Evolutionary conservation across 2,797 vertebrate genomes (phyloP).

Genomic region (Muraenolepis orangiensis): DNA sequence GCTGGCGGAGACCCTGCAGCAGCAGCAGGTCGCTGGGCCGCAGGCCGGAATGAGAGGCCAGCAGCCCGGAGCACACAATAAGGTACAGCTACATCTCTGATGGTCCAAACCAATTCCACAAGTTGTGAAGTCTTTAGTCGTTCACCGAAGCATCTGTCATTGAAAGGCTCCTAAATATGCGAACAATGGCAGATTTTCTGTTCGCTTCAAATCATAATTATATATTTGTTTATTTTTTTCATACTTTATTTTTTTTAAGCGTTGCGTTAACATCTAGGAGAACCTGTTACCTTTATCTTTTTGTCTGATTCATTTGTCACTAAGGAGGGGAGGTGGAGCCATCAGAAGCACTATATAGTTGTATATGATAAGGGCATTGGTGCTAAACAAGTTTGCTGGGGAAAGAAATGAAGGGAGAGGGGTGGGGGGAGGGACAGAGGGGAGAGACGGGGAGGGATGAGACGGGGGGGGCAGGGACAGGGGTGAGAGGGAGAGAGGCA

Average conservation of each 20-base stretch:
- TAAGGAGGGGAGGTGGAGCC: constrained; percentile 11
- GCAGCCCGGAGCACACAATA: constrained; percentile 84
- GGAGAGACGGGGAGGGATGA: not conserved
- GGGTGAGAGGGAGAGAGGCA: not conserved
- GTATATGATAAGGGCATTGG: constrained; percentile 1
- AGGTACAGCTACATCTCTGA: constrained; percentile 63
- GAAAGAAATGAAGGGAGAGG: not conserved
- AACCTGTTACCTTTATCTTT: not conserved
- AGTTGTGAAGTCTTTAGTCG: not conserved
- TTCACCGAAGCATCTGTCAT: not conserved
- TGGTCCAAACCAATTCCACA: not conserved
- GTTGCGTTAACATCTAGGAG: not conserved
- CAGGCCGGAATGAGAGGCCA: constrained; percentile 86
- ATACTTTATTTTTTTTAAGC: not conserved
- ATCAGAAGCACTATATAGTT: constrained; percentile 22
- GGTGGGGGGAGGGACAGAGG: not conserved
- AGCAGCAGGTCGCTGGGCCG: constrained; percentile 77
- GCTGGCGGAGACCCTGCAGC: constrained; percentile 86
- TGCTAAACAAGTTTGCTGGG: not conserved
- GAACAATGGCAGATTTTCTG: not conserved
- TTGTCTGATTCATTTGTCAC: not conserved
- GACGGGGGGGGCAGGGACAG: not conserved
- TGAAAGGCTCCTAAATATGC: too few species aligned
- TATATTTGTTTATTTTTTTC: not conserved
- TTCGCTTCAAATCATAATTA: not conserved